phyloP scores from a whole-genome alignment of 2,797 vertebrate genomes.

The Sebastes minor region DNA sequence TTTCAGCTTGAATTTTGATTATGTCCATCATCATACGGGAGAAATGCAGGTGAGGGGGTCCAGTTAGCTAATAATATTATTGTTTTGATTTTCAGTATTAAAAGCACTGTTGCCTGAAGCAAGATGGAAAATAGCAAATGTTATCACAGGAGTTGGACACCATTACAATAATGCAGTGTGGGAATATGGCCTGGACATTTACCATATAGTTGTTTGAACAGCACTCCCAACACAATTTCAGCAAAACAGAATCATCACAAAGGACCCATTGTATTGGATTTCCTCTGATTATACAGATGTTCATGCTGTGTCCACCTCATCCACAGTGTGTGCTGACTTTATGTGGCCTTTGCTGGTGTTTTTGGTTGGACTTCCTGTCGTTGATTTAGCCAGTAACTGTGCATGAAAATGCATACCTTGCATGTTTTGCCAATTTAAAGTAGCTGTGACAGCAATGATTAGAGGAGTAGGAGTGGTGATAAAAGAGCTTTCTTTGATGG shows the following conservation, averaged over 20 bases:
- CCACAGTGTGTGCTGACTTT: neutral
- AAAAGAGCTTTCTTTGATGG: neutral
- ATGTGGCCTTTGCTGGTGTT: neutral
- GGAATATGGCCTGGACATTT: neutral
- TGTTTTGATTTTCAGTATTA: slow-evolving; percentile 22
- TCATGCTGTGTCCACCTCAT: neutral
- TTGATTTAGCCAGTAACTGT: neutral
- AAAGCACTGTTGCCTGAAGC: neutral
- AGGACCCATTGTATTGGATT: neutral
- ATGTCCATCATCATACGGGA: neutral
- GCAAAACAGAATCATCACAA: neutral
- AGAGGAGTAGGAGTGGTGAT: neutral
- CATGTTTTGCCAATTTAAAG: neutral
- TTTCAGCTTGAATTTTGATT: slow-evolving; percentile 1
- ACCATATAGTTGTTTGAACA: neutral
- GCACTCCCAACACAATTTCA: neutral
- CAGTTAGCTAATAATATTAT: neutral
- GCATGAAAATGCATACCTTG: neutral
- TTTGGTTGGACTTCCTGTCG: neutral
- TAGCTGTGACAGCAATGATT: neutral
- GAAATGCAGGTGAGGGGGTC: neutral
- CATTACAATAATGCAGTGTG: neutral
- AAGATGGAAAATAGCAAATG: slow-evolving; percentile 1
- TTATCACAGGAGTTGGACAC: neutral
- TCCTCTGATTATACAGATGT: neutral